Conservation (phyloP, 35 echinoderm and acorn worm species). For the Anneissia japonica region DNA sequence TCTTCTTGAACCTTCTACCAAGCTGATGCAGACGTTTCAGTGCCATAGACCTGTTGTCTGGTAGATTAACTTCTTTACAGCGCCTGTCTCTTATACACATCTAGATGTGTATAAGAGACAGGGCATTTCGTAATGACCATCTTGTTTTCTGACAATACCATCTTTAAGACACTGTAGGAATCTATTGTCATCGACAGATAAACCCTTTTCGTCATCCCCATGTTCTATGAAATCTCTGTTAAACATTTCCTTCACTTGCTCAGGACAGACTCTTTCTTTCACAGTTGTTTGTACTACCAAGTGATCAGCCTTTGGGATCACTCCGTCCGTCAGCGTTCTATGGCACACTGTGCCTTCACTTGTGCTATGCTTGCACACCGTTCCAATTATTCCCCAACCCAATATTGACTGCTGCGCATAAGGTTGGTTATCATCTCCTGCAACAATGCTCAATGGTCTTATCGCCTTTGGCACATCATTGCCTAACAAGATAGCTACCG, state of each 20-base stretch:
- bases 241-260: not conserved
- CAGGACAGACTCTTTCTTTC: not conserved
- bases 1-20: no score
- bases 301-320: no score
- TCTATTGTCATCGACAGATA: not conserved
- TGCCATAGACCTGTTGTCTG: no score
- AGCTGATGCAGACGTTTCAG: no score
- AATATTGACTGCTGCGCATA: slow-evolving; percentile 35
- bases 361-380: not conserved
- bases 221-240: not conserved
- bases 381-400: slow-evolving; percentile 48
- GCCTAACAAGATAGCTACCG: slow-evolving; percentile 15
- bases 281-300: not conserved
- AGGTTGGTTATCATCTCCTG: slow-evolving; percentile 27
- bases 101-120: not conserved
- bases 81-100: no score
- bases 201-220: not conserved
- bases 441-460: not conserved
- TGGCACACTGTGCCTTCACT: no score
- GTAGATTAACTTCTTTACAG: not conserved
- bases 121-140: not conserved
- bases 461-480: slow-evolving; percentile 7
- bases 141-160: not conserved
- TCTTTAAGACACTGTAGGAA: not conserved
- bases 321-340: no score